Conservation (phyloP, 1,140 invertebrate species). For the Ceratina australensis region DNA sequence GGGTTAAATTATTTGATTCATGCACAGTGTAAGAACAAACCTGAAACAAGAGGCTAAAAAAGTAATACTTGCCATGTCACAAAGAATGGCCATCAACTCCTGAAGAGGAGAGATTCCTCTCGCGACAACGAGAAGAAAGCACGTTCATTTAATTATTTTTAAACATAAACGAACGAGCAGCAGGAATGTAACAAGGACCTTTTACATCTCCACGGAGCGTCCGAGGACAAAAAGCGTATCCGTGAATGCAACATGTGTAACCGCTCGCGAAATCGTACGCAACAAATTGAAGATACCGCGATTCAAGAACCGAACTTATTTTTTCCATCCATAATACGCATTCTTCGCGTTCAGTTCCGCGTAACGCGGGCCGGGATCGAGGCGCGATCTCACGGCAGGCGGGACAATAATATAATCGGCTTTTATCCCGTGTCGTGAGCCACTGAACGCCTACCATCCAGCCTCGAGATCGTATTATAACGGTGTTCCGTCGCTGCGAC, state of each 20-base stretch:
- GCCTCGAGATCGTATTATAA: constrained; percentile 51
- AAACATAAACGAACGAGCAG: neutral
- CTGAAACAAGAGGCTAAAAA: too few species aligned
- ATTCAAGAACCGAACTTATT: neutral
- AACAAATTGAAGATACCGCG: neutral
- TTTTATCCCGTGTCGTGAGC: constrained; percentile 36
- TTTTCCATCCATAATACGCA: constrained; percentile 2
- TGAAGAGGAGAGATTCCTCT: too few species aligned
- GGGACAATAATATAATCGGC: constrained; percentile 41
- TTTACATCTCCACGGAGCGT: neutral
- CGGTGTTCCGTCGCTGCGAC: constrained; percentile 30
- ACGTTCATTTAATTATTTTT: too few species aligned
- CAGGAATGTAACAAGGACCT: neutral
- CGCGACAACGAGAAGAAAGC: too few species aligned
- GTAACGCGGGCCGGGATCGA: neutral
- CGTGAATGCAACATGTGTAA: neutral
- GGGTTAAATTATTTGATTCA: too few species aligned
- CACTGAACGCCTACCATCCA: constrained; percentile 7
- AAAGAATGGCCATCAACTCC: too few species aligned
- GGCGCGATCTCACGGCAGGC: constrained; percentile 7
- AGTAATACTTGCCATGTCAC: too few species aligned
- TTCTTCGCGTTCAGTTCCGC: constrained; percentile 21
- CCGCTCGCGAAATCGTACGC: too few species aligned
- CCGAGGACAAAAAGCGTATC: neutral
- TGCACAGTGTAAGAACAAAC: too few species aligned